Evolutionary conservation across 2,888 invertebrate genomes (phyloP), one percentile per base, ranked within the genome.

Genomic region (Meganola albula): DNA sequence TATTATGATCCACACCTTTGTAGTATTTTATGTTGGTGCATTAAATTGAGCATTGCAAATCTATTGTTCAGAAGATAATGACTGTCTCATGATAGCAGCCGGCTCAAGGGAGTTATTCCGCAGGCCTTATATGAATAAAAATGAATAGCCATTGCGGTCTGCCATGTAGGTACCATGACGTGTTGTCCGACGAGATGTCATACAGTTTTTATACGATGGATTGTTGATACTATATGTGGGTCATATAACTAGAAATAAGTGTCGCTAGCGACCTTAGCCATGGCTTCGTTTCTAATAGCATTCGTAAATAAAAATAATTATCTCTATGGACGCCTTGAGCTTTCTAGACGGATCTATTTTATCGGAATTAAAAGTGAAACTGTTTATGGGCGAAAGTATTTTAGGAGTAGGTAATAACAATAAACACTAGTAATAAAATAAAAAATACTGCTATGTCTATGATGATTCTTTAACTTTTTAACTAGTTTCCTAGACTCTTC

Each of bases 171-270:
- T 37, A 30, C 40, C 31, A 44, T 51, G 38, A 46, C 47, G 55
- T 31, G 44, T 31, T 54, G 52, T 47, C 51, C 41, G 51, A 44
- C 51, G 51, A 54, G 24, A 54, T 51, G 44, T 51, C 47, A 44
- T 36, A 46, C 34, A 34, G 35, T 40, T 44, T 54, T 36, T 52
- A 54, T 41, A 51, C 44, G 51, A 52, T 31, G 52, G 40, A 52
- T 52, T 47, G 52, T 54, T 52, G 40, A 43, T 45, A 53, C 34
- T 36, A 39, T 38, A 53, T 45, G 53, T 48, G 49, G 56, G 56
- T 53, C 53, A 52, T 43, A 48, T 55, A 55, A 44, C 52, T 44
- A 47, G 55, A 54, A 48, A 42, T 52, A 46, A 53, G 37, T 27
- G 39, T 40, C 29, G 20, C 40, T 26, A n/a, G 16, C 23, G 53